Evolutionary conservation across 1,140 invertebrate species (phyloP), one percentile per base, ranked within the genome.

Genomic region (Ladona fulva): DNA sequence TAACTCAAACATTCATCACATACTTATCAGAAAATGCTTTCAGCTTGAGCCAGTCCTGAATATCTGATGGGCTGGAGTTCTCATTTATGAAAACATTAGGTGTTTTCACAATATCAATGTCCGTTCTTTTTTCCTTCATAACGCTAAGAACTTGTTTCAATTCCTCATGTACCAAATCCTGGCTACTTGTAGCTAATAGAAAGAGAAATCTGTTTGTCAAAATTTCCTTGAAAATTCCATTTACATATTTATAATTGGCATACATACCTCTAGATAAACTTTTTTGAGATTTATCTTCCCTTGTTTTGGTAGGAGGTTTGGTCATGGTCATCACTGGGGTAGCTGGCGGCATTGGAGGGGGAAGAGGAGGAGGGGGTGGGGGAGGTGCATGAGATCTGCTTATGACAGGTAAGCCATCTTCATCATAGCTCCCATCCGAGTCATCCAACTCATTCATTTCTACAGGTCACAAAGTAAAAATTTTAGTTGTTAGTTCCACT

Each of bases 81-180:
- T 91, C 88, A 80, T 89, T 89, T 73, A 95, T 92, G 81, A 87
- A 93, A 74, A 92, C 89, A 79, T 92, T 89, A 0, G 92, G 90
- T 0, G 92, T 92, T 77, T 90, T 90, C 22, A 89, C 86, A 77
- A 92, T 89, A 78, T 91, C 89, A 0, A 91, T 84, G 78, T 87
- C 86, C 59, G 82, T 86, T 77, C 84, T 85, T 19, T 88, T 88
- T 78, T 92, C 88, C 24, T 90, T 86, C 76, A 90, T 88, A 59
- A 89, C 84, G 1, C 86, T 87, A 73, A 94, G 83, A 19, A 92
- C 88, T 24, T 87, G 83, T 81, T 89, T 90, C 79, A 95, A 83
- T 83, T 95, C 93, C 78, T 92, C 89, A 74, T 93, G 89, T 81
- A 93, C 87, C 59, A 88, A 81, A 1, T 87, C 85, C 80, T 85